These are phyloP conservation scores for Sebastes variabilis DNA, from an alignment of 2,797 vertebrate genomes.

Conservation along the genomic window DNA sequence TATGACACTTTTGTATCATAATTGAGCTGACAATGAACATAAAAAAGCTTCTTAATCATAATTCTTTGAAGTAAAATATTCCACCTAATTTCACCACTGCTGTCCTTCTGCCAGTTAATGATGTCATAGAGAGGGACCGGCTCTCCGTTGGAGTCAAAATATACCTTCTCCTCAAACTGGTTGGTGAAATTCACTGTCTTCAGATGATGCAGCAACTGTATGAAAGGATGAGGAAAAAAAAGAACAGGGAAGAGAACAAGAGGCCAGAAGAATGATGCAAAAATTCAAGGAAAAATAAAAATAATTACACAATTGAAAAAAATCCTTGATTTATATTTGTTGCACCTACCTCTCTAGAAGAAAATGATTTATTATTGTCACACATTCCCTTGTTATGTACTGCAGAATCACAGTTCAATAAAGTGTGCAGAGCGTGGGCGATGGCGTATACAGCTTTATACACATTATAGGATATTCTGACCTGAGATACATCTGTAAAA, in stretches of 20 bases:
- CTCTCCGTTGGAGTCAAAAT: constrained; percentile 80
- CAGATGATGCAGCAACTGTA: constrained; percentile 76
- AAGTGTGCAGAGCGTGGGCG: constrained; percentile 76
- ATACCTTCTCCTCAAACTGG: constrained; percentile 78
- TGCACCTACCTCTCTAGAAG: constrained; percentile 44
- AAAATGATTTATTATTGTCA: constrained; percentile 46
- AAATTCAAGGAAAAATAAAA: not conserved
- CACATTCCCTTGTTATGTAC: constrained; percentile 13
- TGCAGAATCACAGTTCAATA: constrained; percentile 58
- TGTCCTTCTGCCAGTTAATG: constrained; percentile 81
- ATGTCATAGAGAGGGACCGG: constrained; percentile 82
- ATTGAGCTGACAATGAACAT: not conserved
- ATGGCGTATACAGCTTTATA: constrained; percentile 83
- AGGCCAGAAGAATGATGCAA: not conserved
- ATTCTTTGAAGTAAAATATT: not conserved
- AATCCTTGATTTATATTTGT: not conserved
- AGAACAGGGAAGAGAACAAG: not conserved
- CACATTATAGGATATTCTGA: constrained; percentile 82
- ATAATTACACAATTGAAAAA: not conserved
- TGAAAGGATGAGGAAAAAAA: not conserved
- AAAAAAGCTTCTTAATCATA: not conserved
- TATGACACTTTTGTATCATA: not conserved
- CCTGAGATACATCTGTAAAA: constrained; percentile 71
- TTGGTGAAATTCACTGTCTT: constrained; percentile 78
- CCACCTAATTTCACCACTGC: constrained; percentile 60